Evolutionary conservation across 2,797 vertebrate genomes (phyloP), one percentile per base, ranked within the genome.

Genomic region (Champsocephalus esox): DNA sequence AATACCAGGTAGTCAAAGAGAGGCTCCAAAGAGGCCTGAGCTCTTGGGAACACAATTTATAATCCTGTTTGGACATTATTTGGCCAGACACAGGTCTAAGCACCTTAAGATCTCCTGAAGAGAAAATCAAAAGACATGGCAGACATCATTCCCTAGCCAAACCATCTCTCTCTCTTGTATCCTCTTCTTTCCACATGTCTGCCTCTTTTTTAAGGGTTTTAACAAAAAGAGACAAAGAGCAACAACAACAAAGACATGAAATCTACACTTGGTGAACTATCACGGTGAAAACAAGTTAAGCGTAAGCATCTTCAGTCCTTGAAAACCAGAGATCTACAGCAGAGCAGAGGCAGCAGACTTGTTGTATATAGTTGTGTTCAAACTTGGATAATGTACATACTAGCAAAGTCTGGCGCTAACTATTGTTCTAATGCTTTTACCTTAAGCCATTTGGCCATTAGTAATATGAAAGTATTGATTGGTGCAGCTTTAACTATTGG

Each of bases 1-100:
- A 89, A 81, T 76, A 77, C 61, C 80, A 86, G 82, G 79, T 87
- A 79, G 71, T 69, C 52, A 84, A 83, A 88, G 72, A 86, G 76
- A 82, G 76, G 54, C 70, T 79, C 58, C 58, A 80, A 52, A 80
- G 80, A 86, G 75, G 71, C 57, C 63, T 41, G 67, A 58, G 75
- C 62, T 67, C 77, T 62, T 80, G 67, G 70, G 73, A 82, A 81
- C 81, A 77, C 56, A 58, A 71, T 72, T 61, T 77, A 19, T 86
- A 92, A 92, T 92, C 87, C 78, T 66, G 76, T 92, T 90, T 85
- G 82, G 85, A 70, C 73, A 65, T 77, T 81, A 72, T 85, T 86
- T 86, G 62, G 73, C 67, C 65, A 81, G 60, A 74, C 59, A 77
- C 66, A 67, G 12, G 41, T 77, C 77, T 82, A 73, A 81, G 66